These are phyloP conservation scores for Apodemia hepburni DNA, from an alignment of 2,888 invertebrate genomes.

Conservation along the genomic window DNA sequence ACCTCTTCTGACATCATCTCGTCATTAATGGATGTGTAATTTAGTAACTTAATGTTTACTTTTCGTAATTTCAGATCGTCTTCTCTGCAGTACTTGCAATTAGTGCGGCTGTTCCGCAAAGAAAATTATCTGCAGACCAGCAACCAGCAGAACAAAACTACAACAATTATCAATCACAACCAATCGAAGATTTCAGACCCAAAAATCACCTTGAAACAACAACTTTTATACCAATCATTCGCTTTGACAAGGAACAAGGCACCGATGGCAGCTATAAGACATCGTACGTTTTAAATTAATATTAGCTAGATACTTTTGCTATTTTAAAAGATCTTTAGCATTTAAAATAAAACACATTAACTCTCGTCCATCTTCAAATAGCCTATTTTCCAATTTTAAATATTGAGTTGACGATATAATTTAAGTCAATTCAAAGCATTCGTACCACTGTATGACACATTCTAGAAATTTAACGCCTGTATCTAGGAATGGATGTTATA, in stretches of 20 bases:
- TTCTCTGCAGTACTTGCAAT: slow-evolving; percentile 57
- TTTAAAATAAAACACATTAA: too few relatives aligned
- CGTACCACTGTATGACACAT: too few relatives aligned
- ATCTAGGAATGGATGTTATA: too few relatives aligned
- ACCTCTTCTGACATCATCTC: slow-evolving; percentile 61
- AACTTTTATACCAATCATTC: slow-evolving; percentile 90
- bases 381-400: too few relatives aligned
- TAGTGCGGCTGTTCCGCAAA: slow-evolving; percentile 66
- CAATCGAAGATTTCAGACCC: slow-evolving; percentile 67
- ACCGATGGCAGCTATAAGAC: slow-evolving; percentile 92
- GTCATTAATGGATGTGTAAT: slow-evolving; percentile 16
- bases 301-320: too few relatives aligned
- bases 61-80: slow-evolving; percentile 53
- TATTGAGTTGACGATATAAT: too few relatives aligned
- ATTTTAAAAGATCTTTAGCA: too few relatives aligned
- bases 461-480: too few relatives aligned
- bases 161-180: slow-evolving; percentile 53
- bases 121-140: slow-evolving; percentile 56
- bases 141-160: slow-evolving; percentile 61
- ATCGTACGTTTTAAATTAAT: slow-evolving; percentile 72
- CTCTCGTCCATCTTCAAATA: too few relatives aligned
- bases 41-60: not conserved
- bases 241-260: slow-evolving; percentile 91
- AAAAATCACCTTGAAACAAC: slow-evolving; percentile 78
- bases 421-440: too few relatives aligned